Evolutionary conservation across 2,113 vertebrate species (phyloP).

Genomic region (Myiopsitta monachus): DNA sequence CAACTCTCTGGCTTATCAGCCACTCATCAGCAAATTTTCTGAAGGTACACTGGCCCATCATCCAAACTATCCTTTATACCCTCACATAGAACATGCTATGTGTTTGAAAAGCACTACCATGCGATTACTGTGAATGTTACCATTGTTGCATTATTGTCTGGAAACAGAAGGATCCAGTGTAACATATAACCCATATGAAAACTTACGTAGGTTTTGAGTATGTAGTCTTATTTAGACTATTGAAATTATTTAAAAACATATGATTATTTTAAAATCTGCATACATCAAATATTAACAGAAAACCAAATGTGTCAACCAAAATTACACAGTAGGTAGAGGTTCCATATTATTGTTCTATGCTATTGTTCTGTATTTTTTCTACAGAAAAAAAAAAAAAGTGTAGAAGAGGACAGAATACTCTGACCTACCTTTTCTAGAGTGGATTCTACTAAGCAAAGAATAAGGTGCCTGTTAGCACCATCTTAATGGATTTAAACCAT

Average conservation of each 20-base stretch:
- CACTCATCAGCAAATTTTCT: background rate
- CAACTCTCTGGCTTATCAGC: background rate
- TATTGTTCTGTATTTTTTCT: background rate
- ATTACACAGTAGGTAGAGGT: background rate
- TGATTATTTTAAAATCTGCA: background rate
- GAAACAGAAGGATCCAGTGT: background rate
- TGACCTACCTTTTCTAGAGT: background rate
- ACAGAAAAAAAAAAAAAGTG: background rate
- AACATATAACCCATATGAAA: background rate
- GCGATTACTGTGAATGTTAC: background rate
- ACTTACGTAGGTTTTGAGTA: background rate
- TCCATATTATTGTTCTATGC: background rate
- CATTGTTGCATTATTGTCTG: background rate
- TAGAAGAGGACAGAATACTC: background rate
- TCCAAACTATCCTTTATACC: background rate
- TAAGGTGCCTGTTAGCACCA: background rate
- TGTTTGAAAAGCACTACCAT: background rate
- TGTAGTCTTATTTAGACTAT: background rate
- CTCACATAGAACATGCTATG: background rate
- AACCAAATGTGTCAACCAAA: background rate
- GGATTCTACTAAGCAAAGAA: constrained; percentile 21
- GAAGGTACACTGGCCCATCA: background rate
- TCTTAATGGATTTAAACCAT: constrained; percentile 59
- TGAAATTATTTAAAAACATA: background rate
- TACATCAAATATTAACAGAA: background rate